Evolutionary conservation across 1,140 invertebrate species (phyloP).

Genomic region (Panulirus ornatus): DNA sequence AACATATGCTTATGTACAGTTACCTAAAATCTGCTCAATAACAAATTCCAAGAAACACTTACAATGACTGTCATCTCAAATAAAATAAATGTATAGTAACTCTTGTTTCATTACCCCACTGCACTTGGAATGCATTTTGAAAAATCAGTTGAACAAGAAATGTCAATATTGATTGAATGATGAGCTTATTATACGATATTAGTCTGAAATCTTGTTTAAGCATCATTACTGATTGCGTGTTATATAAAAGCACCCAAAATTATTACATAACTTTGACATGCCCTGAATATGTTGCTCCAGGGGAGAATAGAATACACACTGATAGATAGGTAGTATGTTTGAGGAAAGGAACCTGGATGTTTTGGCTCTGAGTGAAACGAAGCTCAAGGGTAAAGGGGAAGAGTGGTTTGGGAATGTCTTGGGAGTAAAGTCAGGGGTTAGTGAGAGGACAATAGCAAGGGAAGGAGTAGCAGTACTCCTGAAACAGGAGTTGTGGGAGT

Average conservation of each 20-base stretch:
- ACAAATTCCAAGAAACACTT: constrained; percentile 53
- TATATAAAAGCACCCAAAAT: neutral
- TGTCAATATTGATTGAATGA: neutral
- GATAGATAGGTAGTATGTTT: too few species aligned
- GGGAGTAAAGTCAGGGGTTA: too few species aligned
- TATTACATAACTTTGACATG: neutral
- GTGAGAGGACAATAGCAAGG: too few species aligned
- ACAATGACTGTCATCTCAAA: constrained; percentile 27
- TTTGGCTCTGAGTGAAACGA: too few species aligned
- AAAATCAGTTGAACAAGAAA: too few species aligned
- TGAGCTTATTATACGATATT: neutral
- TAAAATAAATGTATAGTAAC: constrained; percentile 50
- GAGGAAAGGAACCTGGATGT: too few species aligned
- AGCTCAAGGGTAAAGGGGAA: too few species aligned
- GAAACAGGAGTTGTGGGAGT: too few species aligned
- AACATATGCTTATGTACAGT: constrained; percentile 43
- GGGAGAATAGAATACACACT: neutral
- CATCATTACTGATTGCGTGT: neutral
- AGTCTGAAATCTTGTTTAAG: neutral
- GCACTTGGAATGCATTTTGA: neutral
- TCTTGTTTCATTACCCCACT: neutral
- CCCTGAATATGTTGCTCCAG: neutral
- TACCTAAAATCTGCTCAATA: constrained; percentile 60
- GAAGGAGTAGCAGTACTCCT: too few species aligned
- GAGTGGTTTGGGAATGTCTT: too few species aligned